These are phyloP conservation scores for Mystacornis crossleyi DNA, from an alignment of 2,113 vertebrate species.

Conservation along the genomic window DNA sequence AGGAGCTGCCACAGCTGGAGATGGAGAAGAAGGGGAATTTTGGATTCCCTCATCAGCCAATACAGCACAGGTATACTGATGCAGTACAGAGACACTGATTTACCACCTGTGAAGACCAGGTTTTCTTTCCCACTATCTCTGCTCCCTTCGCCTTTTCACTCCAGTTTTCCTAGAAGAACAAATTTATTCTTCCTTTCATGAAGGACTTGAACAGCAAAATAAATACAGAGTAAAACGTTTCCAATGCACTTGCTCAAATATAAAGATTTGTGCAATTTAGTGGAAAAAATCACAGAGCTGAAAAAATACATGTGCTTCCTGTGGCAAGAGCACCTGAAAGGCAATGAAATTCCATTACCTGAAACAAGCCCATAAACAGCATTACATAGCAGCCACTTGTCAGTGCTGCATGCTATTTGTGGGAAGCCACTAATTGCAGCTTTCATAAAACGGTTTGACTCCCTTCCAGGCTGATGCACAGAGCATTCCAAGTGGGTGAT, in stretches of 20 bases:
- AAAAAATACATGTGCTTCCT: constrained; percentile 45
- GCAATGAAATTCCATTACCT: constrained; percentile 48
- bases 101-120: neutral
- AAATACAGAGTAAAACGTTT: constrained; percentile 30
- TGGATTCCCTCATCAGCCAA: neutral
- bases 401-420: constrained; percentile 65
- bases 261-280: constrained; percentile 25
- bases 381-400: constrained; percentile 53
- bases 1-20: neutral
- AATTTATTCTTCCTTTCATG: neutral
- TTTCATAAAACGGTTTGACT: constrained; percentile 67
- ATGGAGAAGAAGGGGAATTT: neutral
- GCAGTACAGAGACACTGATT: neutral
- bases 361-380: constrained; percentile 53
- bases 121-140: neutral
- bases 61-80: neutral
- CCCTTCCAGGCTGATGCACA: constrained; percentile 63
- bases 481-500: constrained; percentile 60
- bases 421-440: constrained; percentile 76
- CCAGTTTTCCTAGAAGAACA: neutral
- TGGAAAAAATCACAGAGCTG: constrained; percentile 53
- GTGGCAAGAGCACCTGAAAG: constrained; percentile 38
- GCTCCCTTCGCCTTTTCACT: neutral
- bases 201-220: neutral
- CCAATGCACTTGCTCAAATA: constrained; percentile 48